Base-by-base conservation (phyloP, 2,888 invertebrate species). In the Apantesis nais region DNA sequence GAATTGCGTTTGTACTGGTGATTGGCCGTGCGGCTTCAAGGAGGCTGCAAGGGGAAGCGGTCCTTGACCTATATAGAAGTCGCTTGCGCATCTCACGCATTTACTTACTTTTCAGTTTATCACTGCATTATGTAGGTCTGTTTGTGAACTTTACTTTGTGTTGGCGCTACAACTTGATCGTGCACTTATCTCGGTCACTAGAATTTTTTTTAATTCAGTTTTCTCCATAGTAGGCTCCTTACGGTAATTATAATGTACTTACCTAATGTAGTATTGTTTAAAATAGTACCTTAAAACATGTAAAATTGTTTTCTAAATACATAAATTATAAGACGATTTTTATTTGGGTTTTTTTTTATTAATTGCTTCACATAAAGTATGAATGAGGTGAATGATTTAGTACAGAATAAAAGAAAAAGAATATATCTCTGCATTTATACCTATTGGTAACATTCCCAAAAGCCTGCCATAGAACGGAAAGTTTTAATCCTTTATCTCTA, bases 21-120 rank as follows among this genome's bases (percentile, higher is more conserved):
- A 94, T 89, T 93, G 94, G 92, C 94, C 94, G 92, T 86, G 86
- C 84, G 79, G 80, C 79, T 87, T 89, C 91, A 94, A 95, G 94
- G 94, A 93, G 93, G 85, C 85, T 92, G 91, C 93, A 95, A 95
- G 94, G 94, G 86, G 93, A 94, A 84, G 73, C 86, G 94, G 92
- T 92, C 91, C 90, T 93, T 93, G 92, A 95, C 93, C 94, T 89
- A 94, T 83, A 91, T 92, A 87, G 87, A 58, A 87, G 85, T 74
- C 83, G 83, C 78, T 74, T 70, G 80, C 78, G 75, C 79, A 79
- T 78, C 80, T 75, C 75, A 79, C 80, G 73, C 80, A 80, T 68
- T 78, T 76, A 77, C 84, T 86, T 84, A 79, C 83, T 84, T 75
- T 81, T 77, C 72, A 78, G 78, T 83, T 86, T 87, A 83, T 81